Conservation (phyloP, 2,113 vertebrate genomes). For the Heloderma charlesbogerti region DNA sequence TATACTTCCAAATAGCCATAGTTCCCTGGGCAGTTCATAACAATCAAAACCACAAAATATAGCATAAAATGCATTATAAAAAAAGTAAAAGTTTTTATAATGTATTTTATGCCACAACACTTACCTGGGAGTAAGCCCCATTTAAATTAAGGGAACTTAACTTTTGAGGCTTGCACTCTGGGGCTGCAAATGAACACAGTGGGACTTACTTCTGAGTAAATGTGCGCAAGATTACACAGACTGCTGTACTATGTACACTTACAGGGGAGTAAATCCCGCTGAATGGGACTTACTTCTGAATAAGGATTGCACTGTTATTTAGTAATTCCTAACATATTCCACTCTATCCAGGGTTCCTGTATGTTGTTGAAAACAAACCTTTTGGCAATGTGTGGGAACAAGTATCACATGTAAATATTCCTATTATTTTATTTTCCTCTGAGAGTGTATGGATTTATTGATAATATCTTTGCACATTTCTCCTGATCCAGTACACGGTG, state of each 20-base stretch:
- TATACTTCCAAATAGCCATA: too few species aligned
- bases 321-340: background rate
- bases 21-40: too few species aligned
- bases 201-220: background rate
- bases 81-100: too few species aligned
- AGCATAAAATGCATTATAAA: too few species aligned
- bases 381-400: background rate
- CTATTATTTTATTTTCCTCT: background rate
- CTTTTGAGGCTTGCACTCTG: background rate
- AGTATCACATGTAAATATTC: background rate
- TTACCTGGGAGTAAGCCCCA: background rate
- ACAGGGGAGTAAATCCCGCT: background rate
- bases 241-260: background rate
- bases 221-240: background rate
- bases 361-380: background rate
- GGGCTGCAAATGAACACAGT: background rate
- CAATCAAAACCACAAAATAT: too few species aligned
- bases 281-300: background rate
- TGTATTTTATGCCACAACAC: too few species aligned
- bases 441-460: background rate
- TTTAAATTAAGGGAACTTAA: background rate
- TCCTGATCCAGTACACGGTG: background rate
- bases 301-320: background rate
- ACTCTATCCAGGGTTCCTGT: background rate
- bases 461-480: background rate